A percentile compares a stretch with the other conserved stretches of the same genome.
phyloP scores from a whole-genome alignment of 2,888 invertebrate species.

The Eristalinus aeneus region DNA sequence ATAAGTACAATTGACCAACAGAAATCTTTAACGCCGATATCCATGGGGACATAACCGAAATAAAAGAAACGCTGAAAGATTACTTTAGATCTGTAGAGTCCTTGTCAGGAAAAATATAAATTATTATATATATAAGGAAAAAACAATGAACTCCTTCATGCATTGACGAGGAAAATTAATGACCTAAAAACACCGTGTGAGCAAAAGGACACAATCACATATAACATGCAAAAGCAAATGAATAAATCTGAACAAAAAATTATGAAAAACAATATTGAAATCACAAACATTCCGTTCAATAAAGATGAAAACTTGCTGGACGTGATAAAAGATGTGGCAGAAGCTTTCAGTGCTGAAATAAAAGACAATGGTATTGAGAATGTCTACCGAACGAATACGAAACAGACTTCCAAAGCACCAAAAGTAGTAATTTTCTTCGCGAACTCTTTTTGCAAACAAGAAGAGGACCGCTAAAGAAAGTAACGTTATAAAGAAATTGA shows the following conservation, averaged over 20 bases:
- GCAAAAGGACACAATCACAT: background rate
- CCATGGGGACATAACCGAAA: background rate
- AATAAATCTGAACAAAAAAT: background rate
- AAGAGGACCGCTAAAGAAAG: too few relatives aligned
- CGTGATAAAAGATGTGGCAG: background rate
- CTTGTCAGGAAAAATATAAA: background rate
- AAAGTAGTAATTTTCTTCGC: too few relatives aligned
- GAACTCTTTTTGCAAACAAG: too few relatives aligned
- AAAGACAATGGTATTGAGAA: conserved; percentile 4
- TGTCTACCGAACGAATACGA: background rate
- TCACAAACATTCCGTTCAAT: background rate
- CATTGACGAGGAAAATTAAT: background rate
- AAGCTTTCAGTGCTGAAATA: background rate
- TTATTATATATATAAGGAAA: background rate
- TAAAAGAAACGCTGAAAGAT: conserved; percentile 3
- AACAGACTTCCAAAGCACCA: too few relatives aligned
- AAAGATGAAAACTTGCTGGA: background rate
- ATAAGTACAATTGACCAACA: background rate
- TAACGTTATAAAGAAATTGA: too few relatives aligned
- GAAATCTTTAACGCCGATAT: background rate
- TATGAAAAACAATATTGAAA: background rate
- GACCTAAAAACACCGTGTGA: background rate
- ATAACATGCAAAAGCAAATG: background rate
- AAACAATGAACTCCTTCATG: background rate
- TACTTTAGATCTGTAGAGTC: background rate